These are phyloP conservation scores for Diarsia mendica DNA, from an alignment of 2,888 invertebrate species.

Conservation along the genomic window DNA sequence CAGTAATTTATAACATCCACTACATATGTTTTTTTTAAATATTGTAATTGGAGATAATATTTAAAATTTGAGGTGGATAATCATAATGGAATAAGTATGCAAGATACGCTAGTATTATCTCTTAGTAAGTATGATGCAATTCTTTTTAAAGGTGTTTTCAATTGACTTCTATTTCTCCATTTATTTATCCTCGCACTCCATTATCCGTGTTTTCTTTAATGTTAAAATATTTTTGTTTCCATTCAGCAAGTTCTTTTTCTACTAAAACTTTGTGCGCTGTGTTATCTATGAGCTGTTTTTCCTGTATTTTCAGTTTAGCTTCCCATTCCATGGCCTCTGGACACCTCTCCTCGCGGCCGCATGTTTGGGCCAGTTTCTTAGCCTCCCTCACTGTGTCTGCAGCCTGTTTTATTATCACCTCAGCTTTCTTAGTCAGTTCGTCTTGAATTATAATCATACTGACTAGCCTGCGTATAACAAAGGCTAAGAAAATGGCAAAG, in stretches of 20 bases:
- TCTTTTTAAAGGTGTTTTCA: background rate
- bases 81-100: background rate
- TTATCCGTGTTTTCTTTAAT: conserved; percentile 14
- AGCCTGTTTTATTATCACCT: conserved; percentile 93
- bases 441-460: conserved; percentile 92
- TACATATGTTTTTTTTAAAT: background rate
- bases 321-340: conserved; percentile 68
- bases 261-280: conserved; percentile 67
- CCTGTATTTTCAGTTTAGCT: conserved; percentile 70
- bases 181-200: conserved; percentile 17
- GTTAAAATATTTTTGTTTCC: conserved; percentile 79
- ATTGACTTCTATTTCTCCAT: background rate
- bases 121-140: background rate
- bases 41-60: background rate
- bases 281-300: conserved; percentile 73
- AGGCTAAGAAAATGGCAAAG: conserved; percentile 93
- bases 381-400: conserved; percentile 90
- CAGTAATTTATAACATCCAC: background rate
- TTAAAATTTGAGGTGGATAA: background rate
- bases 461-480: conserved; percentile 92
- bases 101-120: conserved; percentile 1
- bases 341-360: conserved; percentile 54
- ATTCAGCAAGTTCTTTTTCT: conserved; percentile 75
- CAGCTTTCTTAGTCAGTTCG: conserved; percentile 90
- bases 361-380: conserved; percentile 77